Base-by-base conservation (phyloP, 2,888 invertebrate species). In the Nymphalis urticae region DNA sequence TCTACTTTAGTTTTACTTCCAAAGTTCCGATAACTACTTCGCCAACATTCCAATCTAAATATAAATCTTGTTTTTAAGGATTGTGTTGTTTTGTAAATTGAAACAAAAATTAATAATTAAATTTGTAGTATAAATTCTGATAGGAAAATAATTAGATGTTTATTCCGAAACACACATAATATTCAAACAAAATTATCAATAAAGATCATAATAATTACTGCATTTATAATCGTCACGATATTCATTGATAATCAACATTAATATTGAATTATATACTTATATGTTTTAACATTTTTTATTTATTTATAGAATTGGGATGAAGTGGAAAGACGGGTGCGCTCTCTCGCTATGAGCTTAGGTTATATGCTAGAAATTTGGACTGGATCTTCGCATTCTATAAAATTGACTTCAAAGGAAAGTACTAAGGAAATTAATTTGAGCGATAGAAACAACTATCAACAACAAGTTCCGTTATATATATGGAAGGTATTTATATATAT, bases 401-500 rank as follows among this genome's bases (percentile, higher is more conserved):
- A 16, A 2, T 24, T 27, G 13, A 1, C 16, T 10, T 24, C 24
- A 24, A 9, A 62, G 2, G 21, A 16, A n/a, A 17, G 19, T 6
- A 2, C 8, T 16, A 60, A 24, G 32, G 59, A 59, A 42, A 61
- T 63, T 21, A 50, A 60, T 66, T 63, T 72, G 10, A 17, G 10
- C 4, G 75, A 75, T 8, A 51, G 59, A 42, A 21, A 60, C 2
- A 61, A 66, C 13, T 70, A 62, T 1, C 64, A 61, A 24, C 80
- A 82, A 69, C 61, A 70, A 0, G 76, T 84, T 6, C 79, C 84
- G 1, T 72, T 71, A 2, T 88, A 81, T 70, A 68, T 87, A 27
- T 88, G 88, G 88, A 88, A 88, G 85, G 88, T 86, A 77, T 67
- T 27, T 48, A 42, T 6, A 32, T 5, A n/a, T n/a, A n/a, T n/a